Percentiles rank a stretch among this genome's conserved stretches.
Conservation (phyloP, 1,140 invertebrate genomes). For the Drosophila takahashii region DNA sequence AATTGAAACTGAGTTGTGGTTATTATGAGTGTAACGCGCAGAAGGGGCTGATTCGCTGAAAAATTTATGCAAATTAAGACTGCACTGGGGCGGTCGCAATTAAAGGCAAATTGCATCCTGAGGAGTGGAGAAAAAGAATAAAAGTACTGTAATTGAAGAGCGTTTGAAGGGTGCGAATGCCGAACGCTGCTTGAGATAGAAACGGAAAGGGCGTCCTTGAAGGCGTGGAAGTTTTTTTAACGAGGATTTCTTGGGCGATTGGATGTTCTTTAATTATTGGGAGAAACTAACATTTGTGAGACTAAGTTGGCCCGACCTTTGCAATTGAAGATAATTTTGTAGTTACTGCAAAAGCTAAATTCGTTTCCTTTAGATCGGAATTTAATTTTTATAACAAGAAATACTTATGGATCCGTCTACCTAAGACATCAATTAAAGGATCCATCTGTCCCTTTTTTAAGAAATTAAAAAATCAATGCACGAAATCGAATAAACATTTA, state of each 20-base stretch:
- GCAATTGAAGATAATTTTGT: neutral
- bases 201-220: constrained; percentile 27
- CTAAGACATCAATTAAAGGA: too few species aligned
- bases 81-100: constrained; percentile 34
- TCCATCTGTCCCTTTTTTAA: too few species aligned
- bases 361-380: too few species aligned
- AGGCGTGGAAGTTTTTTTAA: constrained; percentile 2
- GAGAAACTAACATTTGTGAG: neutral
- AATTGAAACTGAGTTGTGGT: constrained; percentile 67
- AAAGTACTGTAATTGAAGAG: constrained; percentile 47
- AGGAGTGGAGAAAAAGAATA: constrained; percentile 26
- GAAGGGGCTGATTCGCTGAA: neutral
- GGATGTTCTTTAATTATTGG: constrained; percentile 15
- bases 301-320: neutral
- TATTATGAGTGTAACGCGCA: constrained; percentile 42
- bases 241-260: constrained; percentile 7
- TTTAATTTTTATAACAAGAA: too few species aligned
- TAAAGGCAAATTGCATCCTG: constrained; percentile 46
- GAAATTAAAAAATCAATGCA: too few species aligned
- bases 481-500: too few species aligned
- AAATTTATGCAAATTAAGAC: constrained; percentile 60
- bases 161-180: constrained; percentile 41
- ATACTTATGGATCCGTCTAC: too few species aligned
- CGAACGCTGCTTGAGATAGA: constrained; percentile 38
- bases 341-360: too few species aligned